Conservation (phyloP, 2,888 invertebrate species). For the Philaethria dido region DNA sequence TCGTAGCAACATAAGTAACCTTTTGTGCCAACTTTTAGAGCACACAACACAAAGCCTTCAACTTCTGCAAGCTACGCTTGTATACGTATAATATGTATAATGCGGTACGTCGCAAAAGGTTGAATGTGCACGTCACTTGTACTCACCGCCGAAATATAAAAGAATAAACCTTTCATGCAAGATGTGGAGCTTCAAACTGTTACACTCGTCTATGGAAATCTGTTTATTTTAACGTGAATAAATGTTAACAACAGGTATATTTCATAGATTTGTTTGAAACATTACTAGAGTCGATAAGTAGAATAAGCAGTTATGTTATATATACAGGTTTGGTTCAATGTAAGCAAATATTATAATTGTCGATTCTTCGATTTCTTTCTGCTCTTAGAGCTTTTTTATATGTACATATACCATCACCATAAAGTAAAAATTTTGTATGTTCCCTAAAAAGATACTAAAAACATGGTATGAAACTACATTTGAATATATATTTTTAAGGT, state of each 20-base stretch:
- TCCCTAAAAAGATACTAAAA: too few relatives aligned
- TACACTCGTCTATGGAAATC: background rate
- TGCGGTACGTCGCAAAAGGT: constrained; percentile 3
- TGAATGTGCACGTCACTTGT: constrained; percentile 17
- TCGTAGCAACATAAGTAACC: constrained; percentile 69
- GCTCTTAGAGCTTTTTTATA: background rate
- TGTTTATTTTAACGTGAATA: background rate
- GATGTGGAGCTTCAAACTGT: constrained; percentile 13
- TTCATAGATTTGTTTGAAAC: background rate
- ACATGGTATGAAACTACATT: too few relatives aligned
- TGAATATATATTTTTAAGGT: too few relatives aligned
- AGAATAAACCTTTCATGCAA: constrained; percentile 14
- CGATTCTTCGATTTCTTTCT: background rate
- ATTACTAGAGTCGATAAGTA: background rate
- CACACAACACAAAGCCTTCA: constrained; percentile 38
- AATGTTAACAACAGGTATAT: background rate
- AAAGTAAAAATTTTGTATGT: too few relatives aligned
- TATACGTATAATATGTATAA: constrained; percentile 11
- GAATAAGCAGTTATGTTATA: background rate
- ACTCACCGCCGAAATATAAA: constrained; percentile 15
- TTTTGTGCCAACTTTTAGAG: constrained; percentile 57
- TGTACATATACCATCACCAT: too few relatives aligned
- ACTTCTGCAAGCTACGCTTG: constrained; percentile 29
- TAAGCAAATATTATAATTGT: background rate
- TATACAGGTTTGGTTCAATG: background rate